These are phyloP conservation scores for Picathartes gymnocephalus DNA, from an alignment of 2,113 vertebrate species.

Conservation along the genomic window DNA sequence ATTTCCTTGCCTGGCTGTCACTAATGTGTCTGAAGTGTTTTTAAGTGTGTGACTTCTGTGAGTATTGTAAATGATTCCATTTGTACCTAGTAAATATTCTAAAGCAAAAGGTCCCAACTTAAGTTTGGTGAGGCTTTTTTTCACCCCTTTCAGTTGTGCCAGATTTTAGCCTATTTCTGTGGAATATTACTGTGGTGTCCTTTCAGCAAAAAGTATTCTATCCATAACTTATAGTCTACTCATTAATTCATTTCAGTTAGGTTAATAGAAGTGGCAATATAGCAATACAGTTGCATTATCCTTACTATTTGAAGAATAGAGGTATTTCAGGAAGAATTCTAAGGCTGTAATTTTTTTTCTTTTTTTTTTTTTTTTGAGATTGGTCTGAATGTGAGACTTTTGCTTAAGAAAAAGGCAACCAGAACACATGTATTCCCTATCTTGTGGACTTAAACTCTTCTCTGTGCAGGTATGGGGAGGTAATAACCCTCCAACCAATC, in stretches of 20 bases:
- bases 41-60: neutral
- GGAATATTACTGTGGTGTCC: neutral
- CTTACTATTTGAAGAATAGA: neutral
- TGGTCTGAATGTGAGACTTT: neutral
- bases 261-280: neutral
- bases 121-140: neutral
- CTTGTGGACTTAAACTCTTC: neutral
- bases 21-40: neutral
- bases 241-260: neutral
- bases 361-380: neutral
- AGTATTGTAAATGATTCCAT: neutral
- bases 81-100: neutral
- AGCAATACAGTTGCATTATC: neutral
- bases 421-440: neutral
- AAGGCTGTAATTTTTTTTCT: neutral
- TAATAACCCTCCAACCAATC: neutral
- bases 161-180: neutral
- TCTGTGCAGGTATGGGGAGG: neutral
- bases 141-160: accelerated
- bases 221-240: neutral
- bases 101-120: neutral
- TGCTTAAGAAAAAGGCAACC: neutral
- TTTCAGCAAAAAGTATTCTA: neutral
- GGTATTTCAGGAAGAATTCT: neutral
- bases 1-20: neutral